Conservation (phyloP, 2,797 vertebrate genomes). For the Myotis planiceps region DNA sequence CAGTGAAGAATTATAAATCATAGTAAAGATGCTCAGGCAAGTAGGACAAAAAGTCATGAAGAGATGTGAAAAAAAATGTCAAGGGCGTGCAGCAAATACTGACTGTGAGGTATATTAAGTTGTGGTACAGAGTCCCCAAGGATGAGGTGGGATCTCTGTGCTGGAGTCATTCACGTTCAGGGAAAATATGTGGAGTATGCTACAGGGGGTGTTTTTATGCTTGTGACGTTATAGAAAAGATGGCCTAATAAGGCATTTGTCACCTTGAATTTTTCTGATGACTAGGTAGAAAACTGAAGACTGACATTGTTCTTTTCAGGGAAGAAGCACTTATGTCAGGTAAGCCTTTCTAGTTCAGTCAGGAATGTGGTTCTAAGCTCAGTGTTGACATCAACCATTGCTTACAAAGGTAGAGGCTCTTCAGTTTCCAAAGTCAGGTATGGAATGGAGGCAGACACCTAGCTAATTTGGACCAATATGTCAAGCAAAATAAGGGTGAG, state of each 20-base stretch:
- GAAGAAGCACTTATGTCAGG: not conserved
- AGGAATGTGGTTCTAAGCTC: not conserved
- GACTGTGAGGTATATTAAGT: not conserved
- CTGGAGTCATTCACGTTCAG: not conserved
- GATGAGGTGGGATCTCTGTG: not conserved
- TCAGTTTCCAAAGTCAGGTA: not conserved
- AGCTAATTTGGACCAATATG: slow-evolving; percentile 50
- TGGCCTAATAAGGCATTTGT: not conserved
- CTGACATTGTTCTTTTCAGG: not conserved
- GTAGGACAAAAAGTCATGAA: not conserved
- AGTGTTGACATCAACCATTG: not conserved
- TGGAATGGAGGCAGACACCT: not conserved
- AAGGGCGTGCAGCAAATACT: not conserved
- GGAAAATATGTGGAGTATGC: not conserved
- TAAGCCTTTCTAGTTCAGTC: not conserved
- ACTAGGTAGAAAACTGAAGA: not conserved
- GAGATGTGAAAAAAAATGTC: not conserved
- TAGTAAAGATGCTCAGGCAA: not conserved
- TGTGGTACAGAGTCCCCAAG: not conserved
- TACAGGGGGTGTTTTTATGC: not conserved
- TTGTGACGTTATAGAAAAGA: not conserved
- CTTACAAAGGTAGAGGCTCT: not conserved
- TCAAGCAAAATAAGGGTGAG: slow-evolving; percentile 39
- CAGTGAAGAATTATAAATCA: not conserved
- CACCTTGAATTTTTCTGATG: not conserved